phyloP scores from a whole-genome alignment of 2,797 vertebrate genomes.

The Chiroxiphia lanceolata region DNA sequence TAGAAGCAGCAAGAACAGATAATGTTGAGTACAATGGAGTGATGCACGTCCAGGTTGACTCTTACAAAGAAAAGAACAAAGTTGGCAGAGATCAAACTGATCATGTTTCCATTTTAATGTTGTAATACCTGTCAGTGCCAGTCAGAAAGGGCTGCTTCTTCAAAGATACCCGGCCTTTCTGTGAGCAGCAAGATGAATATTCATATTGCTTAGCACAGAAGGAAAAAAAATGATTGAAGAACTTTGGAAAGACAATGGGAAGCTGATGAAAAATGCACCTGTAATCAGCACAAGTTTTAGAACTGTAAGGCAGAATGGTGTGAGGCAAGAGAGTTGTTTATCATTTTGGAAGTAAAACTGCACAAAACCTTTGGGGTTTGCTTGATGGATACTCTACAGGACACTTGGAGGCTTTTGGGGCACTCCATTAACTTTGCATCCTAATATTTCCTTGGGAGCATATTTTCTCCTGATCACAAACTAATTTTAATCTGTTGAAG shows the following conservation, averaged over 20 bases:
- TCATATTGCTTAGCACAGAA: constrained; percentile 25
- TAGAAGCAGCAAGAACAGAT: not conserved
- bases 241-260: constrained; percentile 47
- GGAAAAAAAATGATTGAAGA: constrained; percentile 34
- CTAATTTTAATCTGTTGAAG: constrained; percentile 50
- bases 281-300: constrained; percentile 26
- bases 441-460: constrained; percentile 60
- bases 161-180: constrained; percentile 31
- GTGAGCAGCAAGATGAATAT: constrained; percentile 44
- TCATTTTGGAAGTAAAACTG: constrained; percentile 33
- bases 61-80: constrained; percentile 46
- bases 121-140: constrained; percentile 49
- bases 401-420: constrained; percentile 63
- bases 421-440: constrained; percentile 65
- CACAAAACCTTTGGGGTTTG: constrained; percentile 62
- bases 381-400: constrained; percentile 52
- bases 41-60: not conserved
- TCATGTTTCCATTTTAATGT: constrained; percentile 48
- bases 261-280: constrained; percentile 35
- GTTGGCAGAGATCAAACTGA: constrained; percentile 48
- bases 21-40: not conserved
- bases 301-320: constrained; percentile 2
- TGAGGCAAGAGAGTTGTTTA: constrained; percentile 38
- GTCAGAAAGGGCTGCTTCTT: constrained; percentile 28
- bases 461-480: constrained; percentile 49